Base-by-base conservation (phyloP, 2,113 vertebrate species). In the Mystacornis crossleyi region DNA sequence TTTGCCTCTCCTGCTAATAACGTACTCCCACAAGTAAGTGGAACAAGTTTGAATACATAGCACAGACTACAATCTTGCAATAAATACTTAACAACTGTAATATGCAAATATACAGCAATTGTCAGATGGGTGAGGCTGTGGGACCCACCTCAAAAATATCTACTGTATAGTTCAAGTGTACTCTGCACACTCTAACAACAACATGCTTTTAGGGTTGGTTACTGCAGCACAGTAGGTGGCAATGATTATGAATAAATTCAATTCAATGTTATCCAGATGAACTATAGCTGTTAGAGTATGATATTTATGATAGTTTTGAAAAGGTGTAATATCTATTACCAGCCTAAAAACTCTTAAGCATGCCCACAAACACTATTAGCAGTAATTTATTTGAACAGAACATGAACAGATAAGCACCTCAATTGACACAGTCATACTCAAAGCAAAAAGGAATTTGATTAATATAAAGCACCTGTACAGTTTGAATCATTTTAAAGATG, bases 371-470 rank as follows among this genome's bases (percentile, higher is more conserved):
- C 72, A 93, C 1, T 43, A 94, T 93, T 61, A 93, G 36, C 75
- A 86, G 71, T 90, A 92, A 96, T 94, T 97, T 93, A 92, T 94
- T 78, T 92, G 82, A 86, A 90, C 33, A 92, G 82, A 92, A 89
- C 82, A 93, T n/a, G 89, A 89, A 71, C 71, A 95, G 95, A 92
- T 96, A 97, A 96, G 86, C 85, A 81, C 80, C 29, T 92, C 69
- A 71, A 18, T 60, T 89, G 93, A 93, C 88, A 86, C 3, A 85
- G 73, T 61, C 91, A 53, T 60, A 96, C 42, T 91, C 40, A 67
- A 81, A 93, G 64, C 60, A 89, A 73, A 81, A 83, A 78, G 90
- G 34, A 74, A 74, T 82, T 88, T 95, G 90, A 93, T 95, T 95
- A 89, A 96, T 90, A 93, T 64, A 96, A 95, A 92, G 80, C 93